Conservation (phyloP, 2,888 invertebrate genomes). For the Nephrocerus scutellatus region DNA sequence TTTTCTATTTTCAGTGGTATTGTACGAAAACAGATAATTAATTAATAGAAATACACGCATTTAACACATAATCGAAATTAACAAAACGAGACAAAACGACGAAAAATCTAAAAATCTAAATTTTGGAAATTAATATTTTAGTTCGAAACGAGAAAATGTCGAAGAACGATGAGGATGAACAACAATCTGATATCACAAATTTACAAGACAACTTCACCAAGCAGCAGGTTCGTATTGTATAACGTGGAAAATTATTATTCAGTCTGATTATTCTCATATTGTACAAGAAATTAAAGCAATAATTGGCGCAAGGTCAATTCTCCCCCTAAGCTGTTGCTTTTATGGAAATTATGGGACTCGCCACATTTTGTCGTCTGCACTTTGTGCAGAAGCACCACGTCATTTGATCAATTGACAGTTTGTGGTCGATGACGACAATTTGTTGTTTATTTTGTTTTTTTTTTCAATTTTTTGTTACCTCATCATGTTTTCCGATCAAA, state of each 20-base stretch:
- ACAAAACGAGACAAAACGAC: no score
- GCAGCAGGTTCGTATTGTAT: slow-evolving; percentile 27
- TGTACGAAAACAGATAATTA: no score
- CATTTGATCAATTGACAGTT: not conserved
- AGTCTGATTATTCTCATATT: not conserved
- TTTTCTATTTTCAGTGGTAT: no score
- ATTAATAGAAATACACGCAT: no score
- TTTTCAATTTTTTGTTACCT: not conserved
- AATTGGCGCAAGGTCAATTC: no score
- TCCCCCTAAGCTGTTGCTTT: no score
- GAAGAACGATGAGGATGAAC: slow-evolving; percentile 4
- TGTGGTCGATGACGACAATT: not conserved
- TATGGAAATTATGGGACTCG: no score
- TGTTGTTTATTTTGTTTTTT: not conserved
- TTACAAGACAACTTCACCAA: slow-evolving; percentile 31
- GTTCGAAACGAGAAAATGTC: slow-evolving; percentile 1
- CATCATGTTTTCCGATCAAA: not conserved
- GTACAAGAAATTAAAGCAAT: not conserved
- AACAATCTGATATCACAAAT: slow-evolving; percentile 25
- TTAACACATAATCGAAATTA: no score
- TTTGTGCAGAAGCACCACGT: no score
- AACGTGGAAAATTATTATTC: not conserved
- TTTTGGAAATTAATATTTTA: no score
- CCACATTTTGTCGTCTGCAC: no score
- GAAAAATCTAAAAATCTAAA: no score